phyloP scores from a whole-genome alignment of 2,113 vertebrate genomes.

The Gobius niger region DNA sequence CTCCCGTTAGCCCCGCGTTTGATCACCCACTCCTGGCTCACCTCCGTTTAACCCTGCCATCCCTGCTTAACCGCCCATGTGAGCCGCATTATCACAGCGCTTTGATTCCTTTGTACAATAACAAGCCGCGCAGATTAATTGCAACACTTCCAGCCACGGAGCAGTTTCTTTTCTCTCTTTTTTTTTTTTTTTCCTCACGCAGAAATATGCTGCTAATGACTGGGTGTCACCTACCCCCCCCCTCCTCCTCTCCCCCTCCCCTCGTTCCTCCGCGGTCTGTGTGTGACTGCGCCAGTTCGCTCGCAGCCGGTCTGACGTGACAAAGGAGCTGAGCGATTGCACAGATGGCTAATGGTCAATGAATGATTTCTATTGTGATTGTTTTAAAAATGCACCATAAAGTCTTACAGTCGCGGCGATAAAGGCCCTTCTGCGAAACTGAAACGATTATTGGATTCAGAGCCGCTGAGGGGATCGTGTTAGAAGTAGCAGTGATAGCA shows the following conservation, averaged over 20 bases:
- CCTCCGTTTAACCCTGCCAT: slow-evolving; percentile 21
- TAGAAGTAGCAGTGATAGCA: too few relatives aligned
- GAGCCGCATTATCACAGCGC: slow-evolving; percentile 27
- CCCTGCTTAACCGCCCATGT: slow-evolving; percentile 25
- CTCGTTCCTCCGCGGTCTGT: slow-evolving; percentile 5
- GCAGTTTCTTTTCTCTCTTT: slow-evolving; percentile 20
- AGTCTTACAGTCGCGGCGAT: not conserved
- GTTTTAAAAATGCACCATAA: slow-evolving; percentile 43
- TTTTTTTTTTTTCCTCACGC: slow-evolving; percentile 9
- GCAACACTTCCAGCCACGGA: slow-evolving; percentile 45
- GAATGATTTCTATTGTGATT: slow-evolving; percentile 67
- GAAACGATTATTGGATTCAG: not conserved
- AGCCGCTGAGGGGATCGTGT: too few relatives aligned
- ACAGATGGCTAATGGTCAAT: slow-evolving; percentile 69
- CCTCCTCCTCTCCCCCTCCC: slow-evolving; percentile 18
- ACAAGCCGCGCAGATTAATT: slow-evolving; percentile 60
- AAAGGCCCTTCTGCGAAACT: not conserved
- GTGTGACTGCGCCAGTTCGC: slow-evolving; percentile 34
- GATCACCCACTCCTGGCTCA: not conserved
- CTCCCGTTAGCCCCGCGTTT: not conserved
- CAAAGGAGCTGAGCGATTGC: slow-evolving; percentile 45
- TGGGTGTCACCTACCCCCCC: slow-evolving; percentile 29
- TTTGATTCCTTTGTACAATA: slow-evolving; percentile 48
- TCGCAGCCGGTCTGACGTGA: slow-evolving; percentile 54
- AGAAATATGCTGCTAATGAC: slow-evolving; percentile 56